Conservation (phyloP, 1,140 invertebrate species). For the Orchestia grillus region DNA sequence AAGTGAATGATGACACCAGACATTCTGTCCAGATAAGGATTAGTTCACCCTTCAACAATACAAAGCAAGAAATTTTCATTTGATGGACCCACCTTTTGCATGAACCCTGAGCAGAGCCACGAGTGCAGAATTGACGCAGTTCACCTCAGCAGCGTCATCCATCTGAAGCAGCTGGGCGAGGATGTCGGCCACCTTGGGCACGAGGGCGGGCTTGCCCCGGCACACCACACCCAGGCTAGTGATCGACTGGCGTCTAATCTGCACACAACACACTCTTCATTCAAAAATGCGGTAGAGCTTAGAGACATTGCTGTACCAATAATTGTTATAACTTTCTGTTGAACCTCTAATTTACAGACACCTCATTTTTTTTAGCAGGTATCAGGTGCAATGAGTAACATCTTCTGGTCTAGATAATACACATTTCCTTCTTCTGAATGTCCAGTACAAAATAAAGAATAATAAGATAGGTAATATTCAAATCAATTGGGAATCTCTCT, state of each 20-base stretch:
- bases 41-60: not conserved
- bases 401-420: too few species aligned
- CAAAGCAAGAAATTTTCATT: not conserved
- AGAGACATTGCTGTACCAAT: too few species aligned
- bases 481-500: too few species aligned
- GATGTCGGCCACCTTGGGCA: constrained; percentile 91
- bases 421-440: too few species aligned
- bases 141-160: constrained; percentile 85
- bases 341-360: too few species aligned
- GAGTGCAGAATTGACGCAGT: constrained; percentile 82
- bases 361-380: too few species aligned
- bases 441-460: too few species aligned
- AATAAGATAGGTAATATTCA: too few species aligned
- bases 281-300: not conserved
- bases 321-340: too few species aligned
- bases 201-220: constrained; percentile 83
- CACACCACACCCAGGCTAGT: constrained; percentile 91
- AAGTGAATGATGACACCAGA: too few species aligned
- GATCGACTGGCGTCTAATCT: constrained; percentile 96
- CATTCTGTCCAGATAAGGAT: too few species aligned
- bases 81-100: constrained; percentile 73
- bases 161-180: constrained; percentile 90
- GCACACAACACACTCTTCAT: constrained; percentile 32
- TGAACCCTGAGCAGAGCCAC: constrained; percentile 78
- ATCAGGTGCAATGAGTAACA: too few species aligned